A percentile compares a stretch with the other conserved stretches of the same genome.
phyloP scores from a whole-genome alignment of 35 echinoderm and acorn worm species.

The Hemicentrotus pulcherrimus region DNA sequence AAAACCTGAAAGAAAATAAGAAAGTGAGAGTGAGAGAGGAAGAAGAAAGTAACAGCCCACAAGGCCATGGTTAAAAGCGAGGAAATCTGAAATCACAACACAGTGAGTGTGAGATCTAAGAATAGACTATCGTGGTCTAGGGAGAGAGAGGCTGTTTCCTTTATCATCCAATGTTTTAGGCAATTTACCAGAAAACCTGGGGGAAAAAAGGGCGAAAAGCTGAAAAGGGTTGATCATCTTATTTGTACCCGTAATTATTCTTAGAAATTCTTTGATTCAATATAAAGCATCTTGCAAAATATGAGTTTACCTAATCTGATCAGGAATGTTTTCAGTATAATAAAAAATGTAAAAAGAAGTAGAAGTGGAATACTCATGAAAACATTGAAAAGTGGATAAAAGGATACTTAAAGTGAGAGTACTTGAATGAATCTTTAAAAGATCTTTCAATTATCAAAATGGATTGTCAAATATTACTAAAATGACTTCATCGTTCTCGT shows the following conservation, averaged over 20 bases:
- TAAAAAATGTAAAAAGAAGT: too few species aligned
- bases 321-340: background rate
- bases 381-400: too few species aligned
- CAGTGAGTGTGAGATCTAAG: background rate
- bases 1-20: background rate
- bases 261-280: background rate
- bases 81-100: conserved; percentile 11
- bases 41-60: background rate
- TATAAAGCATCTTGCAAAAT: background rate
- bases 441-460: too few species aligned
- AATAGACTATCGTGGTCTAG: conserved; percentile 1
- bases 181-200: background rate
- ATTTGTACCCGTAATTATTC: background rate
- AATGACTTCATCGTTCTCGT: too few species aligned
- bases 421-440: too few species aligned
- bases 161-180: background rate
- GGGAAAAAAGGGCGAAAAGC: background rate
- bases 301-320: background rate
- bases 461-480: too few species aligned
- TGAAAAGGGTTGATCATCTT: background rate
- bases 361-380: too few species aligned
- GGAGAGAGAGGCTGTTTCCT: background rate
- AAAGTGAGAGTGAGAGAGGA: background rate
- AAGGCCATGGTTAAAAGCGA: background rate
- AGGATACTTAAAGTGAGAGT: too few species aligned